Conservation (phyloP, 2,113 vertebrate species). For the Alaudala cheleensis region DNA sequence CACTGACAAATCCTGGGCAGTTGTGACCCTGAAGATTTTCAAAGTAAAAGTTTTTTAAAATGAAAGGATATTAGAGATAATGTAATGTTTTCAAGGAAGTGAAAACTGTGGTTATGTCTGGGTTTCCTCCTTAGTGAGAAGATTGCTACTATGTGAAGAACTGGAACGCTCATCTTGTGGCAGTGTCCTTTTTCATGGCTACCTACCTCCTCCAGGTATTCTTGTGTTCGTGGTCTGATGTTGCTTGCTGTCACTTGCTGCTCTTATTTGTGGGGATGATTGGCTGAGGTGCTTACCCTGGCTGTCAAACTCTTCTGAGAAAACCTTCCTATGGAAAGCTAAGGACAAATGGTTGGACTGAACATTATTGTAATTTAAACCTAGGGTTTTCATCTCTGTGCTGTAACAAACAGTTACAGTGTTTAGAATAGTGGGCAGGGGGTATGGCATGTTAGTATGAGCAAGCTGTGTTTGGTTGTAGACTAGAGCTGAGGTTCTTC, state of each 20-base stretch:
- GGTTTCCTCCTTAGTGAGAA: conserved; percentile 78
- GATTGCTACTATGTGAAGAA: conserved; percentile 93
- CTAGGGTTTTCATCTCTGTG: neutral
- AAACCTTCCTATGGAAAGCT: neutral
- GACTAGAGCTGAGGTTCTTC: neutral
- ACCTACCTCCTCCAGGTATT: conserved; percentile 93
- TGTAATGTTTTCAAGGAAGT: neutral
- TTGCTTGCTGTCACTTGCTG: neutral
- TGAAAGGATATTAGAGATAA: neutral
- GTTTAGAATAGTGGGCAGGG: neutral
- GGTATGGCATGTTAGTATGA: neutral
- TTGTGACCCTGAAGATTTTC: neutral
- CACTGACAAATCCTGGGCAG: neutral
- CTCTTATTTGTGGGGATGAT: neutral
- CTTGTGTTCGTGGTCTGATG: neutral
- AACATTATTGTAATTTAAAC: neutral
- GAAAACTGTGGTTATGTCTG: neutral
- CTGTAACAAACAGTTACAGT: neutral
- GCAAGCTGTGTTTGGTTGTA: neutral
- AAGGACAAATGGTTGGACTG: neutral
- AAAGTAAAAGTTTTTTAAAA: neutral
- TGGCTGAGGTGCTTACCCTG: neutral
- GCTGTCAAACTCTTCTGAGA: neutral
- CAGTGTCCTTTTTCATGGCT: conserved; percentile 97
- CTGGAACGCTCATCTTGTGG: conserved; percentile 96